These are phyloP conservation scores for Premnoplex brunnescens DNA, from an alignment of 2,797 vertebrate species.

Conservation along the genomic window DNA sequence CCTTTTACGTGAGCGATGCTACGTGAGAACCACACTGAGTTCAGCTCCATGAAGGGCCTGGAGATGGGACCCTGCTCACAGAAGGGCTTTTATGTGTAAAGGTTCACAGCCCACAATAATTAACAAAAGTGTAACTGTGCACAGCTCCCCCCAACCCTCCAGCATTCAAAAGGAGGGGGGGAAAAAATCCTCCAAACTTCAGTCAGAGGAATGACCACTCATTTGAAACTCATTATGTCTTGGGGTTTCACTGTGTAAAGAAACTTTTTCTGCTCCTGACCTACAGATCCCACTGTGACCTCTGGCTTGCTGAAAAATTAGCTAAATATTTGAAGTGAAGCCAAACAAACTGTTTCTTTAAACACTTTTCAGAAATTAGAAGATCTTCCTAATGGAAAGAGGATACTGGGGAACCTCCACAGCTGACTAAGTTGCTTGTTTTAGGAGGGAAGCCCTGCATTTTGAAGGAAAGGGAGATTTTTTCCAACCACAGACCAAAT, in stretches of 20 bases:
- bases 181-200: neutral
- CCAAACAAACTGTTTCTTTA: constrained; percentile 73
- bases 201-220: neutral
- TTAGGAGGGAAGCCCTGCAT: constrained; percentile 23
- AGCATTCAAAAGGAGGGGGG: neutral
- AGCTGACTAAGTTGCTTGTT: constrained; percentile 3
- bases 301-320: constrained; percentile 53
- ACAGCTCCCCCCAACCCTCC: neutral
- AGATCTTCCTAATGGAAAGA: neutral
- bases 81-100: constrained; percentile 25
- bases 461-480: constrained; percentile 40
- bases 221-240: neutral
- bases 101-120: neutral
- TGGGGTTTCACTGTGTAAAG: constrained; percentile 34
- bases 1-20: neutral
- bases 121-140: constrained; percentile 56
- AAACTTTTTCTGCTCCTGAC: constrained; percentile 40
- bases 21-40: neutral
- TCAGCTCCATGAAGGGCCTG: neutral
- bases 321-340: constrained; percentile 67
- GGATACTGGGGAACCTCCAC: neutral
- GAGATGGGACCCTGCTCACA: constrained; percentile 14
- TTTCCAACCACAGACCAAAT: constrained; percentile 37
- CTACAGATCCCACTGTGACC: constrained; percentile 42
- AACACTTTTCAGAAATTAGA: constrained; percentile 49